Evolutionary conservation across 2,888 invertebrate genomes (phyloP), one percentile per base, ranked within the genome.

Genomic region (Buathra laborator): DNA sequence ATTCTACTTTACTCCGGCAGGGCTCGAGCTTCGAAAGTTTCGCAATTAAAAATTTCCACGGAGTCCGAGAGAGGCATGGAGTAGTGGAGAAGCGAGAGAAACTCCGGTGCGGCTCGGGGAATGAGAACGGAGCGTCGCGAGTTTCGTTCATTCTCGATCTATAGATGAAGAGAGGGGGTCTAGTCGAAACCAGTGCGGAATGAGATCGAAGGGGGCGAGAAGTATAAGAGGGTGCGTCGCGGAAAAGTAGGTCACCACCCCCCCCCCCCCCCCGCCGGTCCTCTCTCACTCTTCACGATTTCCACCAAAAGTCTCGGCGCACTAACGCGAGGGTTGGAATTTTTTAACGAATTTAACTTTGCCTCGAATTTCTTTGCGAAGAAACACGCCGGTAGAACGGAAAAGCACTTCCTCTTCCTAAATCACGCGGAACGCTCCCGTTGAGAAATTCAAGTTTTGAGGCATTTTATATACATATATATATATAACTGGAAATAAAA

Each of bases 31-130:
- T 85, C 84, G 81, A 91, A 92, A 92, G 90, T 92, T 92, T 91
- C 91, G 91, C 92, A 91, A 92, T 92, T 92, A 92, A 92, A 92
- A 92, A 92, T 91, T 90, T 90, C 88, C 79, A 51, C 85, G 51
- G 70, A 76, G 79, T 76, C 82, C 75, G 79, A 71, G 78, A 75
- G 78, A 68, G 46, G 32, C 62, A 62, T 6, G 29, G 44, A 12
- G n/a, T 19, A 59, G 70, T 64, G 37, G n/a, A 16, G 77, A 53
- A 29, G 53, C 44, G 78, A 70, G 78, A 70, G 75, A 82, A 85
- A 68, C 79, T 79, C 70, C 3, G 43, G 6, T 4, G 67, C 44
- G 75, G 70, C 48, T 71, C 59, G 79, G 46, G 37, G 64, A 82
- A 82, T 85, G 78, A 48, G 70, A 85, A 71, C 56, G 59, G 24